Base-by-base conservation (phyloP, 2,888 invertebrate genomes). In the Polyploca ridens region DNA sequence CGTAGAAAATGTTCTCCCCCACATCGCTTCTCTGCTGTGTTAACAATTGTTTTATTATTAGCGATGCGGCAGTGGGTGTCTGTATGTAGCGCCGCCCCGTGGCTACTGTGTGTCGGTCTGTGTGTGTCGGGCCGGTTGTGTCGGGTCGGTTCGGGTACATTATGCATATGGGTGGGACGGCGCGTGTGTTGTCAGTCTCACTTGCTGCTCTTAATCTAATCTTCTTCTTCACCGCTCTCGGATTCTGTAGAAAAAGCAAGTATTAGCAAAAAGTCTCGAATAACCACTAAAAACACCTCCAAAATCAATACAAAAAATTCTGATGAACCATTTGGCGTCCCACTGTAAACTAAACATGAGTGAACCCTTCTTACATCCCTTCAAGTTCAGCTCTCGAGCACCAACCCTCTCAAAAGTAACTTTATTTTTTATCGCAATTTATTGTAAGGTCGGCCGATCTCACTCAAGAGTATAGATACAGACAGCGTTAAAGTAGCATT, bases 181-280 rank as follows among this genome's bases (percentile, higher is more conserved):
- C 77, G 82, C 79, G 67, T 72, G 72, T 77, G 77, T 86, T 84
- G 86, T 89, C 93, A 93, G 92, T 93, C 93, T 93, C 93, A 91
- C 90, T 89, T 86, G 88, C 93, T 93, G 92, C 85, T 84, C 91
- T 93, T 93, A 93, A 82, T 80, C 90, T 94, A 94, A 89, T 94
- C 94, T 79, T 94, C 94, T 41, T 94, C 94, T 75, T 94, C 94
- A 67, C 94, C 94, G 75, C 94, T 94, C 82, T 93, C 94, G n/a
- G 94, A 94, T 80, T 94, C 94, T 94, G 89, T 0, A 85, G 87
- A 46, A 57, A 44, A n/a, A 13, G 13, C 13, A 13, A 41, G 13
- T 13, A 13, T 41, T 13, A 41, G 41, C 41, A 13, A 41, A 46
- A 2, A 1, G 3, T n/a, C 5, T 46, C n/a, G 3, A 14, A 44